phyloP scores from a whole-genome alignment of 2,888 invertebrate genomes.

The Diachrysia chrysitis region DNA sequence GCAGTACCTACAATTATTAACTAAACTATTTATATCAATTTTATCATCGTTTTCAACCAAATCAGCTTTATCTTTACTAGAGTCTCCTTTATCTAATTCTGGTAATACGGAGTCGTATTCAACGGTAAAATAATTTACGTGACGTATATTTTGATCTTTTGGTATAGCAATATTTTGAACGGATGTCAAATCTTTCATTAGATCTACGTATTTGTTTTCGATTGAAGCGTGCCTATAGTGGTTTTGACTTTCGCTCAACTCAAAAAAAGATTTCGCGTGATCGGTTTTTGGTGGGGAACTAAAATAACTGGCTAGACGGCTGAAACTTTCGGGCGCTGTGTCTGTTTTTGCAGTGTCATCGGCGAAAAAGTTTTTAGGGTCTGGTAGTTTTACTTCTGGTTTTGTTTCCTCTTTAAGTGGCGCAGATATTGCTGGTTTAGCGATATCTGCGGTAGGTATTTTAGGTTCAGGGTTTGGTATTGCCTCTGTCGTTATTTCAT shows the following conservation, averaged over 20 bases:
- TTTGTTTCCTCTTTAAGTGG: constrained; percentile 12
- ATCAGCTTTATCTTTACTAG: constrained; percentile 39
- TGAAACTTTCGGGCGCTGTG: constrained; percentile 65
- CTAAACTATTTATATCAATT: constrained; percentile 43
- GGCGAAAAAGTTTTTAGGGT: constrained; percentile 77
- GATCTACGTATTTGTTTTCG: constrained; percentile 55
- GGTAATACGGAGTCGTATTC: constrained; percentile 67
- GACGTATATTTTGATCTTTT: constrained; percentile 71
- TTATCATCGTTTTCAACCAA: constrained; percentile 48
- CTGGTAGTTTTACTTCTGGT: constrained; percentile 60
- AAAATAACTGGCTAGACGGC: constrained; percentile 83
- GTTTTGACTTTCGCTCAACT: constrained; percentile 84
- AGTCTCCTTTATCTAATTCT: constrained; percentile 40
- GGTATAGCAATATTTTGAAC: constrained; percentile 64
- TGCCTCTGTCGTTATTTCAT: constrained; percentile 7
- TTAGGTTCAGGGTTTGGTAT: constrained; percentile 2
- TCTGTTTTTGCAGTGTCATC: constrained; percentile 36
- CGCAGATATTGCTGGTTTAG: neutral
- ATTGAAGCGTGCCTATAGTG: constrained; percentile 76
- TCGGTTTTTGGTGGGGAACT: constrained; percentile 79
- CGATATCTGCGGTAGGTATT: too few relatives aligned
- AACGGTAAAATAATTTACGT: constrained; percentile 79
- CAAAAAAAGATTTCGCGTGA: constrained; percentile 86
- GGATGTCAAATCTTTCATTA: constrained; percentile 80
- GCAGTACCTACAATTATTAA: constrained; percentile 73